These are phyloP conservation scores for Helleia helle DNA, from an alignment of 2,888 invertebrate genomes.

Conservation along the genomic window DNA sequence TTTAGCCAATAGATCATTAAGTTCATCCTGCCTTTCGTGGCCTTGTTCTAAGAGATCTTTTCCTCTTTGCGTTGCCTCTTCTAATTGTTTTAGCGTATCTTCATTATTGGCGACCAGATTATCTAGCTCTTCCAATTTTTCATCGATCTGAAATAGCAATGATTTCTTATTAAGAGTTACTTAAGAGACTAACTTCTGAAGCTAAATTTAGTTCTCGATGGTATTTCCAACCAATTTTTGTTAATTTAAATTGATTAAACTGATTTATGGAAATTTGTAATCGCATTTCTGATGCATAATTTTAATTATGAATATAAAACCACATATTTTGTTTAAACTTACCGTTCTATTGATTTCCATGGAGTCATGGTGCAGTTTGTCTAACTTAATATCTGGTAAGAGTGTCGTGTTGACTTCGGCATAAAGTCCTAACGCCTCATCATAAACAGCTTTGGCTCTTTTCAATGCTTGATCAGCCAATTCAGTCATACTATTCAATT, in stretches of 20 bases:
- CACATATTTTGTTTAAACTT: too few species aligned
- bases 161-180: too few species aligned
- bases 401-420: slow-evolving; percentile 85
- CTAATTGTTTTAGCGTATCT: slow-evolving; percentile 74
- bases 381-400: slow-evolving; percentile 84
- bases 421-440: slow-evolving; percentile 86
- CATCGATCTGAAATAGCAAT: slow-evolving; percentile 66
- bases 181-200: too few species aligned
- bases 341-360: slow-evolving; percentile 80
- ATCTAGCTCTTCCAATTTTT: slow-evolving; percentile 54
- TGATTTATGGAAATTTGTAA: too few species aligned
- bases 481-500: slow-evolving; percentile 79
- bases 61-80: slow-evolving; percentile 78
- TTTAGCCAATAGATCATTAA: slow-evolving; percentile 85
- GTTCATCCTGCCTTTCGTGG: slow-evolving; percentile 77
- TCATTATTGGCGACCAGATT: slow-evolving; percentile 70
- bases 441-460: slow-evolving; percentile 84
- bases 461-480: slow-evolving; percentile 82
- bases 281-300: too few species aligned
- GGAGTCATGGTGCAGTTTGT: slow-evolving; percentile 79
- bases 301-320: too few species aligned
- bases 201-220: too few species aligned
- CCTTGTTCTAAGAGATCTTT: slow-evolving; percentile 78
- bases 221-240: too few species aligned
- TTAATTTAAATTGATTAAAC: too few species aligned